These are phyloP conservation scores for Halichoerus grypus DNA, from an alignment of 2,113 vertebrate species.

Conservation along the genomic window DNA sequence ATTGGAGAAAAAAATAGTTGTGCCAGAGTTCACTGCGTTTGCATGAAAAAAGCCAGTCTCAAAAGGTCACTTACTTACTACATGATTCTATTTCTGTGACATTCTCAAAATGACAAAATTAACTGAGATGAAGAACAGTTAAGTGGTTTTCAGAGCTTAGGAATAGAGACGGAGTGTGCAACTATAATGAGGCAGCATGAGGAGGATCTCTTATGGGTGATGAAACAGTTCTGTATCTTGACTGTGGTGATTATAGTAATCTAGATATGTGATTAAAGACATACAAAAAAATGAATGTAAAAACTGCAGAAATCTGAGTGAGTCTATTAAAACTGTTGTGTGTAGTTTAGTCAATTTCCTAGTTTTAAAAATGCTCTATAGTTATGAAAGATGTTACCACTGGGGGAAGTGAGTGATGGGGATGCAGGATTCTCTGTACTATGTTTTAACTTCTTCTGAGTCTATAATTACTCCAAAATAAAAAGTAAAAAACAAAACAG, in stretches of 20 bases:
- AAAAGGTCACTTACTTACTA: not conserved
- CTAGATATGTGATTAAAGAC: not conserved
- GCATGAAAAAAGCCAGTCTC: not conserved
- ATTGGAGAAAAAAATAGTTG: not conserved
- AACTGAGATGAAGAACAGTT: not conserved
- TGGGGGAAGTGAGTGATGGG: not conserved
- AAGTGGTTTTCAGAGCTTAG: not conserved
- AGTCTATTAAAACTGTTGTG: not conserved
- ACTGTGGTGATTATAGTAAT: not conserved
- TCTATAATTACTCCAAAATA: constrained; percentile 41
- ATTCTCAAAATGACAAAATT: not conserved
- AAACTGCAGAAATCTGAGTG: not conserved
- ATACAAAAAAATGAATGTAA: not conserved
- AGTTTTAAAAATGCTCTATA: constrained; percentile 9
- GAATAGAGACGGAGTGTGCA: not conserved
- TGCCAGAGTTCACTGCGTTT: not conserved
- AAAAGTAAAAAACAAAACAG: not conserved
- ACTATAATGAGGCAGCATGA: not conserved
- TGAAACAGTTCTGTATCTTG: not conserved
- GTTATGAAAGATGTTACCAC: not conserved
- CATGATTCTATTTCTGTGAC: constrained; percentile 21
- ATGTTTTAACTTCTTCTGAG: not conserved
- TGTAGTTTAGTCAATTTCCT: not conserved
- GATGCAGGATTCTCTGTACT: not conserved
- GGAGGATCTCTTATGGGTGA: not conserved